Base-by-base conservation (phyloP, 2,797 vertebrate species). In the Meda fulgida region DNA sequence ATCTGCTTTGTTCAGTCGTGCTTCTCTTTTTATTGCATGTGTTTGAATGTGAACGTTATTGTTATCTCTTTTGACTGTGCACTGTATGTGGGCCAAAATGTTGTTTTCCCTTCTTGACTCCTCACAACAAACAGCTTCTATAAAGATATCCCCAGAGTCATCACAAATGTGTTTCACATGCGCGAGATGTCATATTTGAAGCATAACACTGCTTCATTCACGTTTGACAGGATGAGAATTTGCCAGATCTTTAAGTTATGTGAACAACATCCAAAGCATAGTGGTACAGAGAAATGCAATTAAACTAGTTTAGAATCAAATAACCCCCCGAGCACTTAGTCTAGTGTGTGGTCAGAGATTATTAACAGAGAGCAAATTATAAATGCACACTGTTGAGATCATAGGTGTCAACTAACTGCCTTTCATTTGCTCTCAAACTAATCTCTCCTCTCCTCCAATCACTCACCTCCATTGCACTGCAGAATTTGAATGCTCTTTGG, bases 401-500 rank as follows among this genome's bases (percentile, higher is more conserved):
- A 55, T 53, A 77, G 40, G 31, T 55, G 19, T 67, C 63, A 40
- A 13, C 40, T 51, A 23, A 38, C 34, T 51, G 34, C 63, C 38
- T 58, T 70, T 78, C 4, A 29, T 70, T 70, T 78, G 19, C 84
- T 88, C 43, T 87, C 53, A 55, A 75, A 55, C 78, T 78, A 70
- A 60, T 72, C 38, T n/a, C 63, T 79, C 34, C 73, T 83, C 80
- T 84, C 86, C 67, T 81, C 80, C 93, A 87, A 91, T 91, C 89
- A 90, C 91, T 89, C 71, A 86, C 92, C 89, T 91, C 55, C 89
- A 90, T 89, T 92, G 92, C 91, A 90, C 91, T 86, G 92, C 90
- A 90, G 92, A 93, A 94, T 94, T 91, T 86, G 90, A 93, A 93
- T 93, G 92, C 89, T 91, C 90, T 90, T 87, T 91, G 83, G 93